phyloP scores from a whole-genome alignment of 2,888 invertebrate species.

The Catocala sponsa region DNA sequence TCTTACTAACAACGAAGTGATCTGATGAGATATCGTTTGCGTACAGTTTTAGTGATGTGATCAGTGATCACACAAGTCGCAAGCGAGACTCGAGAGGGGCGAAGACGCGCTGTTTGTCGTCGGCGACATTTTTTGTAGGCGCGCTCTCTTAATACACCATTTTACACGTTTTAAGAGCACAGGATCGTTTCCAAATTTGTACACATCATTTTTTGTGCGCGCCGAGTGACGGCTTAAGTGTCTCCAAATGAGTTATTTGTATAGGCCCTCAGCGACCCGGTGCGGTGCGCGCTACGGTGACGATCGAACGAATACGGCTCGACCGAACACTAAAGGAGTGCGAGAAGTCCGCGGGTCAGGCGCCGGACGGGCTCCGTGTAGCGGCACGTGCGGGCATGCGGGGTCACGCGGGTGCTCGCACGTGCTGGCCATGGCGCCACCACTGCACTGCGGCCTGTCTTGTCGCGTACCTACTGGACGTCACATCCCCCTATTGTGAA shows the following conservation, averaged over 20 bases:
- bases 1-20: too few species aligned
- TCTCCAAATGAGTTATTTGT: conserved; percentile 81
- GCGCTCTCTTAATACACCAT: conserved; percentile 64
- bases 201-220: conserved; percentile 72
- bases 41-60: too few species aligned
- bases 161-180: conserved; percentile 77
- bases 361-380: too few species aligned
- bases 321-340: not conserved
- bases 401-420: conserved; percentile 5
- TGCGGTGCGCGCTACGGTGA: conserved; percentile 53
- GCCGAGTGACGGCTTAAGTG: conserved; percentile 79
- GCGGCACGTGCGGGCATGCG: too few species aligned
- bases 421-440: too few species aligned
- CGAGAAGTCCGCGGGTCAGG: too few species aligned
- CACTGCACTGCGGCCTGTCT: too few species aligned
- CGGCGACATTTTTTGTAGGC: conserved; percentile 43
- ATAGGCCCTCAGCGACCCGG: conserved; percentile 71
- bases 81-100: conserved; percentile 12
- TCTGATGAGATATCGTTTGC: too few species aligned
- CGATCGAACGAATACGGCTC: conserved; percentile 61
- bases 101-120: conserved; percentile 40
- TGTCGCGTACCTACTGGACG: too few species aligned
- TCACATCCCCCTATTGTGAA: too few species aligned
- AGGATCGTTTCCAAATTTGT: conserved; percentile 78
- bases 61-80: conserved; percentile 8